Base-by-base conservation (phyloP, 2,797 vertebrate genomes). In the Zenarchopterus dispar region DNA sequence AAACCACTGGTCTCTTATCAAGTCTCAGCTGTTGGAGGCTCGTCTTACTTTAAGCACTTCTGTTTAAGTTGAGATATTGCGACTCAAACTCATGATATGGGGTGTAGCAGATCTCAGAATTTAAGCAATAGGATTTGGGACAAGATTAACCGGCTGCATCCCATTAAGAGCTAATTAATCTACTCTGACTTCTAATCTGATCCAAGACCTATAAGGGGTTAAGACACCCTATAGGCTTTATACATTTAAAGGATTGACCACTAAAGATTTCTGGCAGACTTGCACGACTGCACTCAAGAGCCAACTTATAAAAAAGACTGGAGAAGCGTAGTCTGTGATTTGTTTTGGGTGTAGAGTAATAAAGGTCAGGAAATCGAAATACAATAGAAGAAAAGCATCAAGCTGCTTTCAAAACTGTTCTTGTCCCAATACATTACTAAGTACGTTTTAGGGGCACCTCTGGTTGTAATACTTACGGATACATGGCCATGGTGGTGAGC, bases 401-500 rank as follows among this genome's bases (percentile, higher is more conserved):
- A 33, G 42, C 42, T 26, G 23, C 3, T 56, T 45, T 18, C 31
- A 22, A 36, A 61, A 8, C 15, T 23, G 8, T 42, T 22, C 9
- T 33, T 18, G 18, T 17, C 8, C 16, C 21, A 8, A 3, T 2
- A 9, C 31, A 33, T 52, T 16, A 1, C 36, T 39, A 8, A 39
- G 4, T 13, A 39, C 2, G 36, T 5, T 39, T 6, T 7, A 62
- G 41, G 21, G 8, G 53, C 15, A 21, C n/a, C 10, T 21, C 48
- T n/a, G 13, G 6, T 23, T 5, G 31, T 8, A 62, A 68, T 94
- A 98, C 97, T 98, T 94, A 99, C 97, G 97, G 97, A 78, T 99
- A 98, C 97, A 99, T 99, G 82, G 97, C 97, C 96, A 98, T 97
- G 18, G 96, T 98, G 82, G 98, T 97, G 92, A 99, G 89, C 84